These are phyloP conservation scores for Lethrus apterus DNA, from an alignment of 1,140 invertebrate species.

Conservation along the genomic window DNA sequence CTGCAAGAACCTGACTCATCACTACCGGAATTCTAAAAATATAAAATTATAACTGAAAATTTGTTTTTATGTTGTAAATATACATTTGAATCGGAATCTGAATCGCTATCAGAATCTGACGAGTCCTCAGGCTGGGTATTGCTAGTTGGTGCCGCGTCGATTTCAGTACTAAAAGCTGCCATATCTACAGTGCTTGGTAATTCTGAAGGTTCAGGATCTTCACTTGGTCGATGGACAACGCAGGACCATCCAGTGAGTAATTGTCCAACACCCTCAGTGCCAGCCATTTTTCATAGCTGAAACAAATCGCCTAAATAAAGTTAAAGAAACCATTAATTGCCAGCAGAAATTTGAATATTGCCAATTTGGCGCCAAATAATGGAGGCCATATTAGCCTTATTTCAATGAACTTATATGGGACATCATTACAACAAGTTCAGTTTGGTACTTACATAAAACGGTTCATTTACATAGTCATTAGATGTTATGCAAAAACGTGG, in stretches of 20 bases:
- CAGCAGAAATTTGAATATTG: constrained; percentile 11
- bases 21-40: constrained; percentile 37
- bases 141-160: constrained; percentile 34
- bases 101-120: constrained; percentile 35
- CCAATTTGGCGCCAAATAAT: constrained; percentile 15
- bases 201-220: constrained; percentile 52
- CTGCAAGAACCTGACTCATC: constrained; percentile 37
- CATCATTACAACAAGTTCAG: constrained; percentile 5
- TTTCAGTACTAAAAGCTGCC: constrained; percentile 43
- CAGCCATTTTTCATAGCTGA: constrained; percentile 35
- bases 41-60: not conserved
- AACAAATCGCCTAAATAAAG: constrained; percentile 6
- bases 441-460: constrained; percentile 19
- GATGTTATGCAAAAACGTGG: constrained; percentile 21
- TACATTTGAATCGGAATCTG: constrained; percentile 43
- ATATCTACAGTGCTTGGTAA: constrained; percentile 59
- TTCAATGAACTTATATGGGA: not conserved
- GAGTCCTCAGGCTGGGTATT: constrained; percentile 26
- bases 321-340: constrained; percentile 2
- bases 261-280: constrained; percentile 35
- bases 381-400: constrained; percentile 5
- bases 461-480: constrained; percentile 17
- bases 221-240: constrained; percentile 53
- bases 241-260: constrained; percentile 48
- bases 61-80: too few species aligned